These are phyloP conservation scores for Turritopsis rubra DNA, from an alignment of 30 jellyfish, hydroid and myxozoan species.

Conservation along the genomic window DNA sequence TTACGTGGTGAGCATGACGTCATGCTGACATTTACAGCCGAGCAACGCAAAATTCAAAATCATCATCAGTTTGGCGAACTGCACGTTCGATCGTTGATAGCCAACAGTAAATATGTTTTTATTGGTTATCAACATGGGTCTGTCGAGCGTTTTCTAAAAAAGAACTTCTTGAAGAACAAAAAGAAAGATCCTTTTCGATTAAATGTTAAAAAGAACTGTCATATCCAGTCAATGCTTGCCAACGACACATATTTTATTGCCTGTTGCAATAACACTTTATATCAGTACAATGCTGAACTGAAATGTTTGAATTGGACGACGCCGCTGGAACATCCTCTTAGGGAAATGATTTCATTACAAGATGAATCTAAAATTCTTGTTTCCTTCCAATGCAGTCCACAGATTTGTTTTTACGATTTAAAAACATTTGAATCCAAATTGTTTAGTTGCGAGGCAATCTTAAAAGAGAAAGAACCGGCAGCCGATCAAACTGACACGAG, in stretches of 20 bases:
- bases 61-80: constrained; percentile 25
- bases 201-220: constrained; percentile 26
- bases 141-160: constrained; percentile 28
- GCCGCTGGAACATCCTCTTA: constrained; percentile 21
- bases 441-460: constrained; percentile 41
- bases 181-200: constrained; percentile 8
- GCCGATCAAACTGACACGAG: constrained; percentile 54
- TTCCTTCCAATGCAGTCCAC: constrained; percentile 45
- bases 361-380: constrained; percentile 39
- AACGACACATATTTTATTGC: neutral
- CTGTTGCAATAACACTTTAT: constrained; percentile 1
- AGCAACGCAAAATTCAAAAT: constrained; percentile 29
- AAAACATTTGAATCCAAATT: constrained; percentile 28
- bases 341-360: constrained; percentile 33
- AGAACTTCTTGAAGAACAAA: constrained; percentile 52
- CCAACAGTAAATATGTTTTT: constrained; percentile 34
- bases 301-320: neutral
- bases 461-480: constrained; percentile 37
- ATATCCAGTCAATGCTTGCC: constrained; percentile 42
- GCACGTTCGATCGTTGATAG: constrained; percentile 50
- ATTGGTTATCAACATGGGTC: constrained; percentile 67
- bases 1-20: constrained; percentile 61
- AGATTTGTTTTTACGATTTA: neutral
- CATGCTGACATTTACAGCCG: constrained; percentile 38
- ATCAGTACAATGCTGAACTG: constrained; percentile 16